phyloP scores from a whole-genome alignment of 2,888 invertebrate genomes.

The Tridacna gigas region DNA sequence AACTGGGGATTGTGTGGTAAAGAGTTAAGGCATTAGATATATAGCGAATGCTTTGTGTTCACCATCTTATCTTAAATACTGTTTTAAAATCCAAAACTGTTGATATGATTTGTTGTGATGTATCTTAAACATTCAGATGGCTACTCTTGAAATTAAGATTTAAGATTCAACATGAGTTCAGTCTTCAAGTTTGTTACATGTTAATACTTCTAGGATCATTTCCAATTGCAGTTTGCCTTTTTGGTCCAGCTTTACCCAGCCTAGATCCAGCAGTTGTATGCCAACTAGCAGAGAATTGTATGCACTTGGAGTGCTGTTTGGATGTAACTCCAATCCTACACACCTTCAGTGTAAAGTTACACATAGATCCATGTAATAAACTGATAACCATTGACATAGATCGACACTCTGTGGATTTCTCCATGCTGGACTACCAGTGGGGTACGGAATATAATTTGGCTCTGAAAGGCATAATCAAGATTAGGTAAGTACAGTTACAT shows the following conservation, averaged over 20 bases:
- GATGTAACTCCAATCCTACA: slow-evolving; percentile 25
- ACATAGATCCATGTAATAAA: slow-evolving; percentile 54
- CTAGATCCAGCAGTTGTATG: slow-evolving; percentile 10
- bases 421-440: slow-evolving; percentile 54
- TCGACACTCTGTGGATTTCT: slow-evolving; percentile 42
- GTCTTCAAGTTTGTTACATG: too few relatives aligned
- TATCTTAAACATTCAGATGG: too few relatives aligned
- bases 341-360: slow-evolving; percentile 30
- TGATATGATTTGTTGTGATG: too few relatives aligned
- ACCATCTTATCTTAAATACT: too few relatives aligned
- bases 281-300: slow-evolving; percentile 23
- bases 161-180: too few relatives aligned
- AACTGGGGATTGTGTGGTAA: too few relatives aligned
- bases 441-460: slow-evolving; percentile 44
- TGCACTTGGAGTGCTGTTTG: slow-evolving; percentile 40
- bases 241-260: not conserved
- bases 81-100: too few relatives aligned
- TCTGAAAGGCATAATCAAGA: slow-evolving; percentile 60
- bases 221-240: slow-evolving; percentile 28
- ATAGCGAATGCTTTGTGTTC: too few relatives aligned
- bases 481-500: slow-evolving; percentile 42
- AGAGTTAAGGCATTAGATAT: too few relatives aligned
- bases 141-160: too few relatives aligned
- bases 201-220: too few relatives aligned
- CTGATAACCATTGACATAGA: slow-evolving; percentile 57